phyloP scores from a whole-genome alignment of 2,113 vertebrate species.

The Ptyas mucosa region DNA sequence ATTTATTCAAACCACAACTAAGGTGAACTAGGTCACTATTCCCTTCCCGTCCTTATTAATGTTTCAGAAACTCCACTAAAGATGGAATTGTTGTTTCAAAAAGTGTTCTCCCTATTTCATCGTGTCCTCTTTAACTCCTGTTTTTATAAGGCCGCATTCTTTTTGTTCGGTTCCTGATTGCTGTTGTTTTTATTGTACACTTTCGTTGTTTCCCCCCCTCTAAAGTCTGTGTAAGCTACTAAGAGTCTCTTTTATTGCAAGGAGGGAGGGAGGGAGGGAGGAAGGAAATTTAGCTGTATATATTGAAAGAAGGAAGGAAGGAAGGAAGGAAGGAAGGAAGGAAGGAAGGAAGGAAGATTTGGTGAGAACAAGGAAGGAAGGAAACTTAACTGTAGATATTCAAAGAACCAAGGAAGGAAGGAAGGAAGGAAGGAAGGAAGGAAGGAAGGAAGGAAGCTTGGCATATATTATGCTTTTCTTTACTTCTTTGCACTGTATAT shows the following conservation, averaged over 20 bases:
- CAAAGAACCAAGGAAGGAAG: neutral
- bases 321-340: accelerated
- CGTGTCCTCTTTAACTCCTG: neutral
- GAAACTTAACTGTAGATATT: no score
- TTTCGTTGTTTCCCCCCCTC: no score
- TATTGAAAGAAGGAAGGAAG: no score
- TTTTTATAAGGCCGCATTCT: neutral
- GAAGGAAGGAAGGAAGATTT: no score
- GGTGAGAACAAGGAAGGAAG: no score
- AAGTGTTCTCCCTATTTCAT: neutral
- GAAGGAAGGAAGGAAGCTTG: neutral
- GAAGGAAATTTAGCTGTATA: no score
- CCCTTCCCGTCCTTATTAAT: neutral
- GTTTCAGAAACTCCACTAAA: neutral
- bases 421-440: neutral
- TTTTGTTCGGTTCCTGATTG: neutral
- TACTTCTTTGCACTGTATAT: neutral
- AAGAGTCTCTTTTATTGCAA: neutral
- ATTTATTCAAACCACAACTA: neutral
- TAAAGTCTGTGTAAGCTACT: neutral
- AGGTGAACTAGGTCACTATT: neutral
- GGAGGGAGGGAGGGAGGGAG: neutral
- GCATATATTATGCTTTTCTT: neutral
- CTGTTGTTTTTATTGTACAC: neutral
- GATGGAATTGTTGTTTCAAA: neutral